These are phyloP conservation scores for Pteronura brasiliensis DNA, from an alignment of 2,113 vertebrate genomes.

Conservation along the genomic window DNA sequence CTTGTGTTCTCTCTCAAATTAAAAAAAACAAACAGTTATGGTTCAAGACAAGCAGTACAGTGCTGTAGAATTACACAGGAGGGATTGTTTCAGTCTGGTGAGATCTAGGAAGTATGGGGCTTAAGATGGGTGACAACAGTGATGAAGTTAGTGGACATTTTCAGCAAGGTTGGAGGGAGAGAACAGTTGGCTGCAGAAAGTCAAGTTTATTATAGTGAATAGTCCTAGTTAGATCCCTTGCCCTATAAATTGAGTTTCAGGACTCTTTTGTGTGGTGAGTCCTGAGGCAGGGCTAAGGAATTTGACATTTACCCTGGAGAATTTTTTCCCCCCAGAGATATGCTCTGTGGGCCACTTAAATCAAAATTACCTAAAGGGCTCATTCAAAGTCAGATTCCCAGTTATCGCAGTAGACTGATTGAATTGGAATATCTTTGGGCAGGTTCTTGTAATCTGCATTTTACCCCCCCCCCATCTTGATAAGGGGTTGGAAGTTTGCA, in stretches of 20 bases:
- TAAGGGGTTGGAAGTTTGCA: background rate
- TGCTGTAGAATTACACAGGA: background rate
- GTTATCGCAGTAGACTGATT: background rate
- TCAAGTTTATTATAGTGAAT: background rate
- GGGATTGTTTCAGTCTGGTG: background rate
- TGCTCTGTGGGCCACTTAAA: background rate
- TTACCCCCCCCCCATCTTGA: background rate
- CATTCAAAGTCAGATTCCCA: background rate
- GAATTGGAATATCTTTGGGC: background rate
- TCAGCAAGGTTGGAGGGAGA: background rate
- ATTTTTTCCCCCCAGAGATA: background rate
- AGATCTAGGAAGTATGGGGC: background rate
- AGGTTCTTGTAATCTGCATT: slow-evolving; percentile 1
- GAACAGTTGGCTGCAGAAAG: background rate
- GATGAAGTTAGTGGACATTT: background rate
- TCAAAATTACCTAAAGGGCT: background rate
- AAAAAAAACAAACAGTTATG: background rate
- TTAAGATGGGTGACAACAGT: slow-evolving; percentile 2
- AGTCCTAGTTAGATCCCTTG: background rate
- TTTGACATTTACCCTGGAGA: background rate
- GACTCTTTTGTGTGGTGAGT: background rate
- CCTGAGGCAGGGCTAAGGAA: background rate
- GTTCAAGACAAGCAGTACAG: background rate
- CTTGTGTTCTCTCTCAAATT: background rate
- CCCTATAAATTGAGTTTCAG: background rate